phyloP scores from a whole-genome alignment of 1,140 invertebrate genomes.

The Nomia melanderi region DNA sequence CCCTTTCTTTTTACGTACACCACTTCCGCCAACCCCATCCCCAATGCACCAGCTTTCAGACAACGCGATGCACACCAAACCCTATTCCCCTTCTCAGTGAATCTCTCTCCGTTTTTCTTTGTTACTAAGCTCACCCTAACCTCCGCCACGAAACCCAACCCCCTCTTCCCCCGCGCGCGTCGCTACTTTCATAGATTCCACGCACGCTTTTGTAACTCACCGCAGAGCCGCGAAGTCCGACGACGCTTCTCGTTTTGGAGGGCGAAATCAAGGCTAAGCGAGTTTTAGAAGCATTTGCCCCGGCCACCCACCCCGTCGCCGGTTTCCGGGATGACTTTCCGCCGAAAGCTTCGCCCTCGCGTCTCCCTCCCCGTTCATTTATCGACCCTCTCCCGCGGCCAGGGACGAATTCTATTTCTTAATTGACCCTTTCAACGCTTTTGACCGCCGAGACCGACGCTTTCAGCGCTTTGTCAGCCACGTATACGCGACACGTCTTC shows the following conservation, averaged over 20 bases:
- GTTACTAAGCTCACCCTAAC: not conserved
- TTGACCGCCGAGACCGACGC: no score
- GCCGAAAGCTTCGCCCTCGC: not conserved
- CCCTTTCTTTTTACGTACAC: not conserved
- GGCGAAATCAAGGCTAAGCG: slow-evolving; percentile 31
- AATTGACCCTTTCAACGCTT: no score
- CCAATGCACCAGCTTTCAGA: not conserved
- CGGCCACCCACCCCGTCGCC: not conserved
- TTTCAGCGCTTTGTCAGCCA: no score
- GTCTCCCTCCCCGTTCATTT: no score
- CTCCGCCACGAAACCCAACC: no score
- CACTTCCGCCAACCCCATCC: no score
- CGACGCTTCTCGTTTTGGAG: not conserved
- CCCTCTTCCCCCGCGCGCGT: not conserved
- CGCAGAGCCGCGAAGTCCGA: slow-evolving; percentile 16
- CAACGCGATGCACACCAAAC: slow-evolving; percentile 16
- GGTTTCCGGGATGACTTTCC: not conserved
- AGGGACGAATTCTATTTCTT: no score
- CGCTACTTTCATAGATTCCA: slow-evolving; percentile 17
- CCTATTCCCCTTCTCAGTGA: not conserved
- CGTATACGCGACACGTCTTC: no score
- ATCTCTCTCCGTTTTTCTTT: slow-evolving; percentile 15
- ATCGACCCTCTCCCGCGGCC: no score
- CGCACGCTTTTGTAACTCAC: slow-evolving; percentile 35
- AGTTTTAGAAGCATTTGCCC: slow-evolving; percentile 29